phyloP scores from a whole-genome alignment of 2,888 invertebrate genomes.

The Apodemia zela region DNA sequence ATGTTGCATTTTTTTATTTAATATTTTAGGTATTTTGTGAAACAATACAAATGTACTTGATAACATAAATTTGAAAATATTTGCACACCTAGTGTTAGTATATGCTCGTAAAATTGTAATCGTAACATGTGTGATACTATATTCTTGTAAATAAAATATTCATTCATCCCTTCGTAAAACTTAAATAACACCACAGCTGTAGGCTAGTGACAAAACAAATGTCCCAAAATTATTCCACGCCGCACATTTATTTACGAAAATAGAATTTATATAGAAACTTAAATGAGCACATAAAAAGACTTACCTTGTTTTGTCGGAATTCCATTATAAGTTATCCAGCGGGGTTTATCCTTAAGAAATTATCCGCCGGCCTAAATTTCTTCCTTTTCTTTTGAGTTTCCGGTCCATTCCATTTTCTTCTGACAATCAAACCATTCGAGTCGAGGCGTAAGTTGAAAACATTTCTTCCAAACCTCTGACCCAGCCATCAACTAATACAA shows the following conservation, averaged over 20 bases:
- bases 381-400: slow-evolving; percentile 38
- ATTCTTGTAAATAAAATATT: no score
- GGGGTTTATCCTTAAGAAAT: slow-evolving; percentile 34
- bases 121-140: no score
- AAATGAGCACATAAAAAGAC: slow-evolving; percentile 24
- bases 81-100: no score
- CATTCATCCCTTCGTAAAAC: not conserved
- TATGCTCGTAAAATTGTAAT: no score
- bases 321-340: slow-evolving; percentile 37
- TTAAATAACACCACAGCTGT: not conserved
- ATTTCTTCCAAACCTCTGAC: slow-evolving; percentile 57
- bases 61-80: no score
- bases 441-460: slow-evolving; percentile 52
- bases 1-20: no score
- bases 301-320: slow-evolving; percentile 32
- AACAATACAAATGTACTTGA: no score
- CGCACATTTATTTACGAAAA: slow-evolving; percentile 18
- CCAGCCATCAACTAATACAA: slow-evolving; percentile 70
- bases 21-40: no score
- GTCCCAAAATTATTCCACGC: slow-evolving; percentile 14
- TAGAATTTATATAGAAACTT: slow-evolving; percentile 26
- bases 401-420: slow-evolving; percentile 43
- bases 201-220: slow-evolving; percentile 13
- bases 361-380: slow-evolving; percentile 37
- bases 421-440: slow-evolving; percentile 58